phyloP scores from a whole-genome alignment of 2,888 invertebrate species.

The Drosophila tripunctata region DNA sequence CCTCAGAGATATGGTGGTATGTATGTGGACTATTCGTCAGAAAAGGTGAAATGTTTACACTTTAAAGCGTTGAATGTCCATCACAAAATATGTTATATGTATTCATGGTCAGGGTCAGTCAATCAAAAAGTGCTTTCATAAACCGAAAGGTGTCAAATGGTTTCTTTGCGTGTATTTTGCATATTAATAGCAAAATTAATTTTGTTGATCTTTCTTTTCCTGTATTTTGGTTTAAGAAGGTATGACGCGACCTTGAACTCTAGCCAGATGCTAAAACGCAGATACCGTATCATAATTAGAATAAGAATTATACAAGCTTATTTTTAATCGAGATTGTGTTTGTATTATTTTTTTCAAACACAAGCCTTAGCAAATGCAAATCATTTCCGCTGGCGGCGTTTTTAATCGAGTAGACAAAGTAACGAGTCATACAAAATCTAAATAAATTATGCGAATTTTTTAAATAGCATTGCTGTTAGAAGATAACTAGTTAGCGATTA shows the following conservation, averaged over 20 bases:
- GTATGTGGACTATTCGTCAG: neutral
- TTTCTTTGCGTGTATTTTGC: slow-evolving; percentile 22
- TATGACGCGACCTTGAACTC: slow-evolving; percentile 42
- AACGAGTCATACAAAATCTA: no score
- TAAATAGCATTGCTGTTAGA: no score
- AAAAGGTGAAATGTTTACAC: slow-evolving; percentile 53
- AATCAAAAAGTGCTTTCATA: slow-evolving; percentile 59
- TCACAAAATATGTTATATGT: no score
- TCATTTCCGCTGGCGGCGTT: slow-evolving; percentile 54
- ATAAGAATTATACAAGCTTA: slow-evolving; percentile 50
- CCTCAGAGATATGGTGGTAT: slow-evolving; percentile 8
- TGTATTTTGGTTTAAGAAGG: no score
- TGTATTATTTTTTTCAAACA: no score
- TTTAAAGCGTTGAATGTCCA: slow-evolving; percentile 33
- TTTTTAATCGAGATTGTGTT: slow-evolving; percentile 36
- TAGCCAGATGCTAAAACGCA: slow-evolving; percentile 4
- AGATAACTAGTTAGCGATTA: no score
- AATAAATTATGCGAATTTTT: no score
- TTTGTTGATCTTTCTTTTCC: slow-evolving; percentile 2
- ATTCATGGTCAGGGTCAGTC: slow-evolving; percentile 58
- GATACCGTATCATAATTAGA: slow-evolving; percentile 39
- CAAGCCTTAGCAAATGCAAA: slow-evolving; percentile 51
- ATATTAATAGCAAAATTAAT: slow-evolving; percentile 28
- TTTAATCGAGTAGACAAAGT: no score
- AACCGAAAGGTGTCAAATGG: slow-evolving; percentile 55